These are phyloP conservation scores for Yoshiicerus persimilis DNA, from an alignment of 1,140 invertebrate species.

Conservation along the genomic window DNA sequence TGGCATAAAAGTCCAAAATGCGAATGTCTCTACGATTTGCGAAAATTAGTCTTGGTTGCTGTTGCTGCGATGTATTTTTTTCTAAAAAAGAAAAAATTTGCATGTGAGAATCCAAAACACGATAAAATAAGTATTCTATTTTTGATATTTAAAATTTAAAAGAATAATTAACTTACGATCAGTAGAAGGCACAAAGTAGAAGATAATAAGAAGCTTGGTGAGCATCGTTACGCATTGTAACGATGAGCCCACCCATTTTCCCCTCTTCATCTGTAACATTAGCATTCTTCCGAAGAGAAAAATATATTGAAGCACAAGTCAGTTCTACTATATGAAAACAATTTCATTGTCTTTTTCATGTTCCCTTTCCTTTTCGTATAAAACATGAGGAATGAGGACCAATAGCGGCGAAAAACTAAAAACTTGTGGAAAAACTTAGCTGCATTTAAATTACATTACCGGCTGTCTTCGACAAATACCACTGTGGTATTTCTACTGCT, in stretches of 20 bases:
- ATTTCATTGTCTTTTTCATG: neutral
- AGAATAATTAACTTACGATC: neutral
- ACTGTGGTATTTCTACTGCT: too few relatives aligned
- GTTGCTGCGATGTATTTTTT: neutral
- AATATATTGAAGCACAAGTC: neutral
- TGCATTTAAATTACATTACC: too few relatives aligned
- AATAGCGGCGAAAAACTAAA: neutral
- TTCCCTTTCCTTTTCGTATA: neutral
- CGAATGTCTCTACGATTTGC: conserved; percentile 47
- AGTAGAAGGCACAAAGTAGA: neutral
- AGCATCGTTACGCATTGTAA: neutral
- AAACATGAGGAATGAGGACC: neutral
- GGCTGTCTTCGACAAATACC: too few relatives aligned
- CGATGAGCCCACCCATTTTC: neutral
- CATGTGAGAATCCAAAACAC: too few relatives aligned
- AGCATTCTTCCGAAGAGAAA: neutral
- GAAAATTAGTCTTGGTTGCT: conserved; percentile 35
- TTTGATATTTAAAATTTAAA: neutral
- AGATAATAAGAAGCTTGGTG: neutral
- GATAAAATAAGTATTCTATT: too few relatives aligned
- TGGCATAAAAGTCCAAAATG: conserved; percentile 28
- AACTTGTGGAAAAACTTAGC: neutral
- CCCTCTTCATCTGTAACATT: neutral
- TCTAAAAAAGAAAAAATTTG: neutral
- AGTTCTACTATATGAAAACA: neutral